phyloP scores from a whole-genome alignment of 2,797 vertebrate genomes.

The Melanotaenia maccullochi region DNA sequence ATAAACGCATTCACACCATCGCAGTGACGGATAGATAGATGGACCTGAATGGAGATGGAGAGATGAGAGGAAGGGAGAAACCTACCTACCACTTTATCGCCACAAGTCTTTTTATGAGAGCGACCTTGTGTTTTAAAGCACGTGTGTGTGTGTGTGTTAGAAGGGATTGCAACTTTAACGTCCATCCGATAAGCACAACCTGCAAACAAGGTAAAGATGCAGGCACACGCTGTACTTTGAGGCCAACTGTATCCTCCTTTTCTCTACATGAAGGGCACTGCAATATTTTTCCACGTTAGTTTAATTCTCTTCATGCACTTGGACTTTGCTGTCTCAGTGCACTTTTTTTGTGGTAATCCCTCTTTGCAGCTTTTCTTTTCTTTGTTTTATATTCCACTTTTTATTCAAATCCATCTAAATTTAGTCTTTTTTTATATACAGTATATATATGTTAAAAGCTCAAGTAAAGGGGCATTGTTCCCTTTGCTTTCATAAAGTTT shows the following conservation, averaged over 20 bases:
- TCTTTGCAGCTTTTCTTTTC: slow-evolving; percentile 17
- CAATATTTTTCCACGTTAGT: slow-evolving; percentile 66
- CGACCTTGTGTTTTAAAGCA: slow-evolving; percentile 62
- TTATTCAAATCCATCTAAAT: not conserved
- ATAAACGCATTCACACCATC: slow-evolving; percentile 51
- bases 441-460: not conserved
- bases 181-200: slow-evolving; percentile 64
- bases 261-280: slow-evolving; percentile 76
- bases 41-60: slow-evolving; percentile 60
- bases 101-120: slow-evolving; percentile 57
- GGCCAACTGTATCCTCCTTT: slow-evolving; percentile 70
- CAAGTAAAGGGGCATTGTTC: not conserved
- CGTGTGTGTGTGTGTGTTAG: not conserved
- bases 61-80: slow-evolving; percentile 62
- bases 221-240: slow-evolving; percentile 55
- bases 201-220: slow-evolving; percentile 56
- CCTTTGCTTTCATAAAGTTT: not conserved
- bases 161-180: slow-evolving; percentile 54
- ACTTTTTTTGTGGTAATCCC: slow-evolving; percentile 4
- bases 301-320: slow-evolving; percentile 50
- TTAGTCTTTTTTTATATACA: not conserved
- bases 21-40: slow-evolving; percentile 59
- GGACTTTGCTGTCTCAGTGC: slow-evolving; percentile 30
- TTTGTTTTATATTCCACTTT: not conserved
- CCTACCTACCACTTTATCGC: slow-evolving; percentile 63